Percentiles rank a stretch among this genome's conserved stretches.
Evolutionary conservation across 2,797 vertebrate species (phyloP).

Genomic region (Psittacula echo): DNA sequence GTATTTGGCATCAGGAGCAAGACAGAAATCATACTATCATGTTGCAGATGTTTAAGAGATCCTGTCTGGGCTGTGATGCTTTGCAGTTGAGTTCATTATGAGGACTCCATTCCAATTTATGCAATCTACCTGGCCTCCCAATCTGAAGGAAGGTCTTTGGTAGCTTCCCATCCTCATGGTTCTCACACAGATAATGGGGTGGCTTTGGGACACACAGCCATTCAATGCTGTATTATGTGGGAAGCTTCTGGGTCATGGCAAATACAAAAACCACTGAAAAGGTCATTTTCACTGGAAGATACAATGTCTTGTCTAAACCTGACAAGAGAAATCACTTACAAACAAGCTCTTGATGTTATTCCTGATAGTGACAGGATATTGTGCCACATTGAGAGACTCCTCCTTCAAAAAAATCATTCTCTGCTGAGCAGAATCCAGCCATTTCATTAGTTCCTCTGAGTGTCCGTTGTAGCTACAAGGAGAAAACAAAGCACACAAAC

Average conservation of each 20-base stretch:
- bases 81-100: background rate
- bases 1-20: background rate
- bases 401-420: conserved; percentile 80
- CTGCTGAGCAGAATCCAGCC: conserved; percentile 83
- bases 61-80: background rate
- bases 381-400: conserved; percentile 73
- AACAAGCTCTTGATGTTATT: conserved; percentile 78
- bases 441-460: conserved; percentile 78
- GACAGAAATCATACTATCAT: background rate
- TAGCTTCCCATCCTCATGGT: background rate
- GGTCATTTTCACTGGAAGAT: background rate
- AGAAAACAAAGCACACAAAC: conserved; percentile 8
- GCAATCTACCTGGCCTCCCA: background rate
- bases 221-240: background rate
- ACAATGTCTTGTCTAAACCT: background rate
- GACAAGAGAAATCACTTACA: conserved; percentile 77
- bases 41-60: background rate
- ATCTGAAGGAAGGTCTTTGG: background rate
- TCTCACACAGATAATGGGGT: background rate
- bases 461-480: conserved; percentile 82
- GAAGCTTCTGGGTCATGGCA: background rate
- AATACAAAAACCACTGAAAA: background rate
- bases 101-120: background rate
- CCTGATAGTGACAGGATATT: conserved; percentile 76
- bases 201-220: background rate